phyloP scores from a whole-genome alignment of 2,797 vertebrate species.

The Eleutherodactylus coqui region DNA sequence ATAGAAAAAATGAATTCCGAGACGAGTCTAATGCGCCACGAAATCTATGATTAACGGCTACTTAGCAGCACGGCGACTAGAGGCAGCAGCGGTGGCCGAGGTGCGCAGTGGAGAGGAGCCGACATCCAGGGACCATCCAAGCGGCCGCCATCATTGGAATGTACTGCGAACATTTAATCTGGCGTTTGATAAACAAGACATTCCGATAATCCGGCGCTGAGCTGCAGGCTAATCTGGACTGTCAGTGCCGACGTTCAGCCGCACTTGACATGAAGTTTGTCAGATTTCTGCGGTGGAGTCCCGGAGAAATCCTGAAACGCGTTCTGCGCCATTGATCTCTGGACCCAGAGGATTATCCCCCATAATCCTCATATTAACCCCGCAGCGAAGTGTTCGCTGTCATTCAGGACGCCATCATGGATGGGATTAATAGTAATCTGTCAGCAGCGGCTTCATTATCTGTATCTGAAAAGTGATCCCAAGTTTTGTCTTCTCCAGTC shows the following conservation, averaged over 20 bases:
- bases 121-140: no score
- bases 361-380: conserved; percentile 74
- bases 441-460: conserved; percentile 51
- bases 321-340: neutral
- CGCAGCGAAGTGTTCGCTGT: conserved; percentile 69
- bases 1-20: conserved; percentile 36
- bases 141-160: no score
- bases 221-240: neutral
- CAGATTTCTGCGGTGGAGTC: neutral
- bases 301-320: neutral
- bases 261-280: neutral
- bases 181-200: no score
- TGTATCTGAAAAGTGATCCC: neutral
- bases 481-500: neutral
- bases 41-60: conserved; percentile 12
- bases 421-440: conserved; percentile 72
- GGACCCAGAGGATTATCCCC: conserved; percentile 66
- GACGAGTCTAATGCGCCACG: neutral
- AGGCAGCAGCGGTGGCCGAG: no score
- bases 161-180: no score
- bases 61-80: neutral
- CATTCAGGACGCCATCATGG: conserved; percentile 69
- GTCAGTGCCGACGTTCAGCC: neutral
- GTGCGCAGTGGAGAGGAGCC: no score
- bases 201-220: no score